Conservation (phyloP, 2,888 invertebrate genomes). For the Priocnemis perturbator region DNA sequence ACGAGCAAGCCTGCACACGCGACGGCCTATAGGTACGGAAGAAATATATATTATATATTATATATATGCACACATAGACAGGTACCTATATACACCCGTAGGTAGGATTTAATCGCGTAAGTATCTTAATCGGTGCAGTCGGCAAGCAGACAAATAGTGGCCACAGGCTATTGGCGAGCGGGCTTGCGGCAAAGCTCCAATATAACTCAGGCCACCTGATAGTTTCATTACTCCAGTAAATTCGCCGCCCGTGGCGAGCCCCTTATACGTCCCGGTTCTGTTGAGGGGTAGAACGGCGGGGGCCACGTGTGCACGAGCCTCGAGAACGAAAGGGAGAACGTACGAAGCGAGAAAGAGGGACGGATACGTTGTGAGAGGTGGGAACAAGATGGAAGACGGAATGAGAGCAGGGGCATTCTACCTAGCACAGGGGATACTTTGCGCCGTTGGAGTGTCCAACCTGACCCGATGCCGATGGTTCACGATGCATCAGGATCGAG, state of each 20-base stretch:
- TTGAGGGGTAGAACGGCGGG: constrained; percentile 18
- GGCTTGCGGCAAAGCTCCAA: constrained; percentile 59
- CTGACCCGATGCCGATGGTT: constrained; percentile 14
- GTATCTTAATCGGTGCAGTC: constrained; percentile 63
- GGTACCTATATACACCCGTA: constrained; percentile 1
- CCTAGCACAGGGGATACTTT: constrained; percentile 23
- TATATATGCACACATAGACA: too few species aligned
- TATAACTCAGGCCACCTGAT: constrained; percentile 65
- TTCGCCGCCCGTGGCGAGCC: constrained; percentile 53
- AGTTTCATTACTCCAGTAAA: constrained; percentile 67
- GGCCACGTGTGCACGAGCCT: constrained; percentile 29
- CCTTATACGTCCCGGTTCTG: constrained; percentile 49
- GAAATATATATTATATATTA: too few species aligned
- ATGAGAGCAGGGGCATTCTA: constrained; percentile 23
- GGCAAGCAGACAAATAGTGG: constrained; percentile 66
- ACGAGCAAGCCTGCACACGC: too few species aligned
- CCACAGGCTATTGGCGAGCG: constrained; percentile 62
- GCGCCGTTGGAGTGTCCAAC: constrained; percentile 23
- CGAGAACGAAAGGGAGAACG: constrained; percentile 1
- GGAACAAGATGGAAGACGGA: constrained; percentile 12
- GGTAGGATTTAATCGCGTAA: constrained; percentile 61
- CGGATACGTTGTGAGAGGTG: neutral
- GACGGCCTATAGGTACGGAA: too few species aligned
- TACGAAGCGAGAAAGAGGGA: constrained; percentile 7
- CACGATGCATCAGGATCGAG: constrained; percentile 30